Base-by-base conservation (phyloP, 1,140 invertebrate species). In the Alviniconcha marisindica region DNA sequence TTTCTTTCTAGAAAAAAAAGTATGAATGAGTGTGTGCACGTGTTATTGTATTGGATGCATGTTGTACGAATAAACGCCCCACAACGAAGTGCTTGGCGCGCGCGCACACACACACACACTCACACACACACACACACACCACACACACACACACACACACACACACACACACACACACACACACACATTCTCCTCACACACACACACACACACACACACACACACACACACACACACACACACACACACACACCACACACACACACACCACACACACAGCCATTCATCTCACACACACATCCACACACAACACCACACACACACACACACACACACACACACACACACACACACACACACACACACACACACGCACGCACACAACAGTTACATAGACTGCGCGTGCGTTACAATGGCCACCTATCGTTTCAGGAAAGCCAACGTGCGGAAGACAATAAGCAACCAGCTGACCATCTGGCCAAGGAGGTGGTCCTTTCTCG, bases 141-240 rank as follows among this genome's bases (percentile, higher is more conserved):
- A n/a, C n/a, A n/a, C n/a, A n/a, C n/a, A n/a, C n/a, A n/a, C n/a
- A n/a, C n/a, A n/a, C n/a, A n/a, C n/a, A n/a, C n/a, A n/a, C n/a
- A n/a, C n/a, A n/a, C n/a, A n/a, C n/a, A n/a, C n/a, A n/a, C n/a
- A n/a, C n/a, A n/a, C n/a, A n/a, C n/a, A n/a, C n/a, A n/a, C n/a
- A n/a, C n/a, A n/a, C n/a, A n/a, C n/a, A n/a, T n/a, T n/a, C n/a
- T n/a, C n/a, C n/a, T n/a, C n/a, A n/a, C n/a, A n/a, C n/a, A n/a
- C n/a, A n/a, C n/a, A n/a, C n/a, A n/a, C n/a, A n/a, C n/a, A n/a
- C n/a, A n/a, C n/a, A n/a, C n/a, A n/a, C n/a, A n/a, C n/a, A n/a
- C n/a, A n/a, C n/a, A n/a, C n/a, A n/a, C n/a, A n/a, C 60, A 63
- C 60, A 63, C 60, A 63, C 60, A 63, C 60, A 63, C 60, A 63